Base-by-base conservation (phyloP, 2,113 vertebrate genomes). In the Aix galericulata region DNA sequence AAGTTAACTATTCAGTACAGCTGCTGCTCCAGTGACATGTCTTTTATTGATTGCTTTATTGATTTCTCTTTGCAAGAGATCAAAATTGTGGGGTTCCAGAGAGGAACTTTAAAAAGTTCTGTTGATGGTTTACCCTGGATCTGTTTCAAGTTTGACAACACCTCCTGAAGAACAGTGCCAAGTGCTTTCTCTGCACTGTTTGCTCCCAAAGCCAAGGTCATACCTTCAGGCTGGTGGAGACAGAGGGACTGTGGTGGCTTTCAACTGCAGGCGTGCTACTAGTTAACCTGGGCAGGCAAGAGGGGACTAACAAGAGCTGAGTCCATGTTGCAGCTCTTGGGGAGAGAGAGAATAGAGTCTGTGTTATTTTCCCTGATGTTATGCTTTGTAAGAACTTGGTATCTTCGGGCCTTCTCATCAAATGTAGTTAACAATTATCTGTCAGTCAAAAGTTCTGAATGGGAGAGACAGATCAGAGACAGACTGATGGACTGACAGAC, bases 231-330 rank as follows among this genome's bases (percentile, higher is more conserved):
- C 62, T 18, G 63, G n/a, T 17, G 55, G 48, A 55, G 67, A 40
- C 8, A 7, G 23, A 31, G 71, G 22, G 62, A 67, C 40, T 55
- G 26, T 58, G 46, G 66, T 79, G 82, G n/a, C 34, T 53, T 58
- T 34, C 46, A 46, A 25, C 21, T 17, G 14, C n/a, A 59, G 6
- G 6, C 0, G 0, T 69, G 17, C n/a, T 80, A 38, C 17, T 3
- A 0, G 0, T 13, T 31, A 86, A 48, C 46, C 66, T n/a, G 13
- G 11, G 74, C 0, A 0, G 20, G 13, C 2, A 9, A 40, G n/a
- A 67, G 40, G 42, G 36, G 74, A 34, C 5, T 8, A 46, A 78
- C 56, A 36, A 64, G 26, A 82, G 44, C 17, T 63, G 64, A 87
- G 55, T 56, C 78, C 1, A 0, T 13, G 26, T 55, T 77, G 29